Evolutionary conservation across 2,113 vertebrate species (phyloP).

Genomic region (Acrocephalus arundinaceus): DNA sequence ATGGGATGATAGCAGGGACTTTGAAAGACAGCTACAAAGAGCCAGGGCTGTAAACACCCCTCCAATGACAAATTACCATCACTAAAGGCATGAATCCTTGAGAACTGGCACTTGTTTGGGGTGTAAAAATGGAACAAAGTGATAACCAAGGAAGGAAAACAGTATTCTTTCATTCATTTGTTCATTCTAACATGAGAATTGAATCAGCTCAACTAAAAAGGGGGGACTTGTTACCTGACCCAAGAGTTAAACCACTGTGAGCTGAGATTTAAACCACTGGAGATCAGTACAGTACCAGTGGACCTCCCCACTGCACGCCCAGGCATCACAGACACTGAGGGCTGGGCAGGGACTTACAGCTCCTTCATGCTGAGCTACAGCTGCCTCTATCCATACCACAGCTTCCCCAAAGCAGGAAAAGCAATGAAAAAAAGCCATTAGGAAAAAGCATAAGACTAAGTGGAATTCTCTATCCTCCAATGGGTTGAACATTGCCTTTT

Average conservation of each 20-base stretch:
- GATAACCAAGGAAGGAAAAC: background rate
- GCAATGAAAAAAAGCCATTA: background rate
- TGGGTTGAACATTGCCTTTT: background rate
- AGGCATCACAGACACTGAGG: background rate
- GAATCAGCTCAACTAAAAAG: background rate
- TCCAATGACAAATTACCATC: background rate
- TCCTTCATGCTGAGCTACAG: background rate
- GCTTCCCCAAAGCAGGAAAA: background rate
- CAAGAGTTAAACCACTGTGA: rapidly evolving
- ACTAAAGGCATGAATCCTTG: background rate
- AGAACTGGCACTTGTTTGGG: background rate
- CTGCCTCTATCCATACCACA: rapidly evolving
- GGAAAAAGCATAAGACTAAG: background rate
- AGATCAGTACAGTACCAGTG: background rate
- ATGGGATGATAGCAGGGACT: background rate
- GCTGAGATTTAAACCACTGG: rapidly evolving
- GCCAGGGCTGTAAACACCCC: background rate
- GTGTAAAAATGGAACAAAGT: background rate
- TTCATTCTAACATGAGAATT: background rate
- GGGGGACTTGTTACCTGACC: background rate
- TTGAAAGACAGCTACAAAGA: background rate
- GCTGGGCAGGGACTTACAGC: background rate
- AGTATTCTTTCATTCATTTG: background rate
- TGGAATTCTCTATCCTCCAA: background rate
- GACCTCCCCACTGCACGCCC: rapidly evolving